Base-by-base conservation (phyloP, 2,113 vertebrate species). In the Petrocephalus zakoni region DNA sequence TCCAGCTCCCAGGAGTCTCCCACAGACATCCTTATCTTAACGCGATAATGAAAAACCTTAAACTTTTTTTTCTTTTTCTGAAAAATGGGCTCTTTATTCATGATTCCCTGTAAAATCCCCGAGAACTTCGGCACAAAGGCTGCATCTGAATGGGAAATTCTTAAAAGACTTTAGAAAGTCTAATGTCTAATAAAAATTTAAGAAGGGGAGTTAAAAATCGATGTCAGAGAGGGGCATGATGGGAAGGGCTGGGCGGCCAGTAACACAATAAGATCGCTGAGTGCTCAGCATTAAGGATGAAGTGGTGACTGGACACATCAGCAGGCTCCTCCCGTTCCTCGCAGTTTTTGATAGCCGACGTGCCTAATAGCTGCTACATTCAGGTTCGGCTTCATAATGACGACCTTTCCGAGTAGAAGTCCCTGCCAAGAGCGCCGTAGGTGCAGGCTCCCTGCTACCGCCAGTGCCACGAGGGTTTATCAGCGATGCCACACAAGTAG, bases 121-220 rank as follows among this genome's bases (percentile, higher is more conserved):
- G 72, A 42, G 72, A 78, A 42, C 72, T 78, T 37, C 2, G 72
- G 72, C 34, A 78, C 34, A 78, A 78, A 78, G 72, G 72, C 72
- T 19, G 72, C 72, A 78, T 78, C 34, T 78, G 72, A 42, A 78
- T 78, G 72, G 72, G 72, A 78, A 78, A 2, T 78, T 78, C 42
- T 78, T 78, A 17, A 19, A 78, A 78, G 72, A 78, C 72, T 42
- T 78, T 19, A 78, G 34, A 19, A 78, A 78, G 72, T 78, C 72
- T 78, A 78, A 78, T 78, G 72, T 78, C 34, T 78, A 78, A 78
- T 78, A 78, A 78, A 78, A 78, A 42, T 75, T 75, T 75, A 78
- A 78, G 72, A 42, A 78, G 72, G 72, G 34, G 34, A 78, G 72
- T 78, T 78, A 78, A 78, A 78, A 78, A 78, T 78, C 34, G 34